phyloP scores from a whole-genome alignment of 2,797 vertebrate species.

The Anas flavirostris region DNA sequence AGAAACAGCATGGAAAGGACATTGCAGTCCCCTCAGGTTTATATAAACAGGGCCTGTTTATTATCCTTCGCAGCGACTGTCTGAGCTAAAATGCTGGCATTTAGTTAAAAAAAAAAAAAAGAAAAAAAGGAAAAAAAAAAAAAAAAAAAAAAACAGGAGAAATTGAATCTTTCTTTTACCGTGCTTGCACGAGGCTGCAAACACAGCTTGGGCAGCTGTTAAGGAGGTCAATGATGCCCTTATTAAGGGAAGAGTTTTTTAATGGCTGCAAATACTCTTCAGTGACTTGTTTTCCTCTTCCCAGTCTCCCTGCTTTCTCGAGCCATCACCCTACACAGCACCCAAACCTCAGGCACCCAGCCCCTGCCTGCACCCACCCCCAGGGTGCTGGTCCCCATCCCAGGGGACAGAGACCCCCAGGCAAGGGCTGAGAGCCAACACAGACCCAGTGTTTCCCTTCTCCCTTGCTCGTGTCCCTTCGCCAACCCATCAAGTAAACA shows the following conservation, averaged over 20 bases:
- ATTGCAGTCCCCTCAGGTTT: neutral
- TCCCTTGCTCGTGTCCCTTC: neutral
- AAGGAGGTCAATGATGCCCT: neutral
- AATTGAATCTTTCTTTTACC: neutral
- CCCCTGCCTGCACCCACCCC: neutral
- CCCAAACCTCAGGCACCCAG: accelerated
- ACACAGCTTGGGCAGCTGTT: neutral
- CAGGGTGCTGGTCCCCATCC: neutral
- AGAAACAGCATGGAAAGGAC: constrained; percentile 23
- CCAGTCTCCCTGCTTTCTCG: neutral
- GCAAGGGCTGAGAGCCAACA: neutral
- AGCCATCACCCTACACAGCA: neutral
- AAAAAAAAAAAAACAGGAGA: neutral
- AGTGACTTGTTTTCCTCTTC: neutral
- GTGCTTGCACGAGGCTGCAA: accelerated
- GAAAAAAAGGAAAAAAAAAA: neutral
- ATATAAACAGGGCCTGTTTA: constrained; percentile 21
- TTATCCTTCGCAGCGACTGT: neutral
- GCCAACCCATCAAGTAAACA: neutral
- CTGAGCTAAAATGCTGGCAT: neutral
- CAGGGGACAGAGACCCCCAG: neutral
- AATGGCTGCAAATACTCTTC: neutral
- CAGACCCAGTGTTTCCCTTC: neutral
- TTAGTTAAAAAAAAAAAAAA: neutral
- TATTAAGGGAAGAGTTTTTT: neutral